Evolutionary conservation across 2,797 vertebrate genomes (phyloP), one percentile per base, ranked within the genome.

Genomic region (Lindbergichthys nudifrons): DNA sequence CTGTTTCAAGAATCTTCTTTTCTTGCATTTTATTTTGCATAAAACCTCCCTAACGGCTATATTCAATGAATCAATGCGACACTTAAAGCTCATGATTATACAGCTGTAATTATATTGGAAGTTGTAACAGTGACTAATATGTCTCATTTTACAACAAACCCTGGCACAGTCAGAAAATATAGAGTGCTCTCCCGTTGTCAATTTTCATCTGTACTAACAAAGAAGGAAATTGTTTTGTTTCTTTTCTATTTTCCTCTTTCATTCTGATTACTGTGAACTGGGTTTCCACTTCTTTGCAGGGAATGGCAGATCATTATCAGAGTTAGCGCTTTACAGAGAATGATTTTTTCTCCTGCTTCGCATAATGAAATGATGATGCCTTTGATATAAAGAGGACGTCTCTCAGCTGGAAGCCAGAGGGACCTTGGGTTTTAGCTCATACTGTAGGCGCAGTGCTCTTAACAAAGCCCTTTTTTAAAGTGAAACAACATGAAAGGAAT

Each of bases 321-420:
- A 53, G 57, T 56, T 43, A 43, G 2, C 6, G 0, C 10, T 61
- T 71, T 56, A 67, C 65, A 66, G 13, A 53, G 42, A 63, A 32
- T 39, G 45, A 43, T 68, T 74, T 75, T 73, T 65, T 41, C 61
- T 36, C 32, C 43, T 60, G 65, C 57, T 51, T 65, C 32, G 53
- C 21, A 62, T n/a, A 63, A 70, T 47, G 13, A 76, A 68, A 75
- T 51, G 39, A 63, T 83, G 61, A 68, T 61, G 64, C 16, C 32
- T 73, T 36, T 63, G 60, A 83, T 59, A 62, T 62, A 64, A 78
- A 80, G 9, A 69, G 30, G 70, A 71, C 42, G 36, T 65, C 21
- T 59, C 39, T 53, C 32, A 30, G 65, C 52, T 70, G 32, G 42
- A 76, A 48, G 47, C 42, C 12, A 58, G 13, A 3, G 18, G 16